phyloP scores from a whole-genome alignment of 2,888 invertebrate genomes.

The Eristalis arbustorum region DNA sequence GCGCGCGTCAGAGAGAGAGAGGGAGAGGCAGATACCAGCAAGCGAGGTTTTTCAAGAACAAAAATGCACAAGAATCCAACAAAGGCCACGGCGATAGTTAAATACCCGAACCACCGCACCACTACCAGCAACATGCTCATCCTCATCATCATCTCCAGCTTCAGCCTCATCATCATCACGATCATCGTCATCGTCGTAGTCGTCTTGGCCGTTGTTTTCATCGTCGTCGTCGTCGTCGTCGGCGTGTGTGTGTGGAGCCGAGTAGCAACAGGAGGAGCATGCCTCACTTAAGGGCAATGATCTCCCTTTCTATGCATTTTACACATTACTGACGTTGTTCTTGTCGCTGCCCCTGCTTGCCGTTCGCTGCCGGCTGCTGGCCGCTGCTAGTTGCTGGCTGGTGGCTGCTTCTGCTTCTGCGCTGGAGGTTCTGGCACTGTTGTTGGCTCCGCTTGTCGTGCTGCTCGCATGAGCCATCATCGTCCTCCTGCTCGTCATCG shows the following conservation, averaged over 20 bases:
- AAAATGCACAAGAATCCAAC: conserved; percentile 59
- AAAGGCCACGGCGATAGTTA: conserved; percentile 65
- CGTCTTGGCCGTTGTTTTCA: conserved; percentile 25
- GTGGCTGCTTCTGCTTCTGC: conserved; percentile 17
- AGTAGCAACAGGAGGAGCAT: conserved; percentile 47
- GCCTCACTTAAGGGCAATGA: conserved; percentile 69
- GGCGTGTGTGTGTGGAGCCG: conserved; percentile 1
- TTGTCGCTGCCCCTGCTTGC: conserved; percentile 21
- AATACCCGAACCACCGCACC: conserved; percentile 59
- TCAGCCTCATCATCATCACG: conserved; percentile 26
- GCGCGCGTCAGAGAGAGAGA: not conserved
- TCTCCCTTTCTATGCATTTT: conserved; percentile 70
- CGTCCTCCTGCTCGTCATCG: conserved; percentile 34
- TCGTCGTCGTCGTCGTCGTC: conserved; percentile 29
- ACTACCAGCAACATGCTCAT: conserved; percentile 24
- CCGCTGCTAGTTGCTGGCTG: not conserved
- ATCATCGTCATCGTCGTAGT: conserved; percentile 10
- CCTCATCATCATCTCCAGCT: conserved; percentile 16
- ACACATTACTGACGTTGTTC: conserved; percentile 65
- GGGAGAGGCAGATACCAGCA: not conserved
- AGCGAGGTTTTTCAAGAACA: conserved; percentile 1
- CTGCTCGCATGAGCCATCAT: conserved; percentile 1
- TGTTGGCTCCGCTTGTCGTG: conserved; percentile 3
- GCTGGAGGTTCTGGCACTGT: conserved; percentile 28
- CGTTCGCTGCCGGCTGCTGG: not conserved